Evolutionary conservation across 2,888 invertebrate species (phyloP), one percentile per base, ranked within the genome.

Genomic region (Tryphoninae sp.): DNA sequence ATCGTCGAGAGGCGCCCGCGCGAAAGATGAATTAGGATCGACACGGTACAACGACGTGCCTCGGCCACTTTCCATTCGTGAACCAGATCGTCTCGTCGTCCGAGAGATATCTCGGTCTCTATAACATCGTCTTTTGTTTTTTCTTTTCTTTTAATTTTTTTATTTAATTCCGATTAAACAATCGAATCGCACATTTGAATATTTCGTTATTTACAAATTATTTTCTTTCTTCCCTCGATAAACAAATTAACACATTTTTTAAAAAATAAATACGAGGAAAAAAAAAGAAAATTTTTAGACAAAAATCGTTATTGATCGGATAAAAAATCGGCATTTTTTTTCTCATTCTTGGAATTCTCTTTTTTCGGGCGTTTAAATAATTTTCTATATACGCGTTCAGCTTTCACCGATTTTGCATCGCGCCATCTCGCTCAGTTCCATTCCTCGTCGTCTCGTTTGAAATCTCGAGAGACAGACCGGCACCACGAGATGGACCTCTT

Each of bases 1-100:
- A 82, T 83, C 77, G 74, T 74, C n/a, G 19, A 19, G 13, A 71
- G 53, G 33, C 62, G 19, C 58, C 59, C 68, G 67, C 23, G 55
- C 67, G 67, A 82, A 71, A 69, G 78, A 78, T 79, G 84, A 86
- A 86, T 86, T 85, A 85, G 86, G 84, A 87, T 86, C 80, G 82
- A 58, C 75, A 72, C 62, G 75, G 79, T 62, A 75, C 59, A 53
- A 62, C 62, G 75, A 58, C 59, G 71, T 19, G 74, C 40, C 19
- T 53, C 40, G 45, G 80, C 77, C 85, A 87, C 87, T 87, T 86
- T 87, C 87, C 86, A 86, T 87, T 76, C 85, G 86, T 87, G 87
- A 87, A 85, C 86, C 87, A 86, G 87, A 86, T 87, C 83, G 78
- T 65, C 67, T 68, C 69, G 76, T 68, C 64, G 40, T 40, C 16